A percentile compares a stretch with the other conserved stretches of the same genome.
Evolutionary conservation across 2,888 invertebrate species (phyloP).

Genomic region (Cantharis rustica): DNA sequence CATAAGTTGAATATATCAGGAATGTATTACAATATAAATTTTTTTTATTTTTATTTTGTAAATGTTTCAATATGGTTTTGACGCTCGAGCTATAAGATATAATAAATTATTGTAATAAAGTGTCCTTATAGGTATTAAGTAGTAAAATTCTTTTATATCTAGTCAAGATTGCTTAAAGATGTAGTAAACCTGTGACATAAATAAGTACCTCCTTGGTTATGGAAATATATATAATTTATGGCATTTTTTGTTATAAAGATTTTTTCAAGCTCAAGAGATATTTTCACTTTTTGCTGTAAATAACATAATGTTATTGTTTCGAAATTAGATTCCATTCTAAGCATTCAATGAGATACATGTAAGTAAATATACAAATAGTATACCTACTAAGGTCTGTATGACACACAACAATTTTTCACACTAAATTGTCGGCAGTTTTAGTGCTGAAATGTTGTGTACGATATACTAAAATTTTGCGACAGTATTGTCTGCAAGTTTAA

Average conservation of each 20-base stretch:
- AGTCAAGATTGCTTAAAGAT: background rate
- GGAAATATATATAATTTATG: background rate
- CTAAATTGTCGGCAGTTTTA: too few relatives aligned
- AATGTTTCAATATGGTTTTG: background rate
- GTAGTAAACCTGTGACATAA: background rate
- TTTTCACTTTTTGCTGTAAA: background rate
- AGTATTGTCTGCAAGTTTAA: too few relatives aligned
- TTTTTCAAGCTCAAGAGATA: background rate
- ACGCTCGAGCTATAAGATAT: background rate
- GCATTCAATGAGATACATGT: too few relatives aligned
- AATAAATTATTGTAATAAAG: background rate
- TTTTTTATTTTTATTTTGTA: background rate
- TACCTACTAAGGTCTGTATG: background rate
- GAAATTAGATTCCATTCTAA: background rate
- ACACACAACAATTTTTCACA: too few relatives aligned
- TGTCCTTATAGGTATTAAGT: background rate
- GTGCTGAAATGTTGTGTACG: too few relatives aligned
- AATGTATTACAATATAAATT: background rate
- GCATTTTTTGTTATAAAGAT: background rate
- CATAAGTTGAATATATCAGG: background rate
- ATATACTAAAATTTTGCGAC: too few relatives aligned
- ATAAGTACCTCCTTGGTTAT: background rate
- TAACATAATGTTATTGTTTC: background rate
- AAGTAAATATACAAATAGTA: background rate
- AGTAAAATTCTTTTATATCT: background rate